Evolutionary conservation across 2,888 invertebrate genomes (phyloP).

Genomic region (Epirrhoe alternata): DNA sequence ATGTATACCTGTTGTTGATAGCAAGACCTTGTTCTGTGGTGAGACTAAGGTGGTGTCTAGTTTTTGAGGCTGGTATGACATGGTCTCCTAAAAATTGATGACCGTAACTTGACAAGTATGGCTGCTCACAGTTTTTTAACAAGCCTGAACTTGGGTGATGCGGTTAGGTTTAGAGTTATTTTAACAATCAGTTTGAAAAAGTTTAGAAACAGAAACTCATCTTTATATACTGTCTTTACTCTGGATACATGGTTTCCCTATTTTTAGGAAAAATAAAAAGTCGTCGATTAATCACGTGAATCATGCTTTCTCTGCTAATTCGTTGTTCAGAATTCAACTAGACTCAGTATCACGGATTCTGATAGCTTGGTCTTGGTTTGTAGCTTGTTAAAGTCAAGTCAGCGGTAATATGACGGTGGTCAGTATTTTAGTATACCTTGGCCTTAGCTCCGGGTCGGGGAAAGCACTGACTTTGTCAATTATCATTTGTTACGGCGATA

Average conservation of each 20-base stretch:
- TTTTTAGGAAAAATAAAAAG: no score
- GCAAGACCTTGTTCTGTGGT: slow-evolving; percentile 23
- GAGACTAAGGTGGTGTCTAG: slow-evolving; percentile 33
- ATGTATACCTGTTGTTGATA: slow-evolving; percentile 40
- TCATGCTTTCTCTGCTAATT: no score
- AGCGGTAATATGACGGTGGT: slow-evolving; percentile 1
- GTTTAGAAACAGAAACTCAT: no score
- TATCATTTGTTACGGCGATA: slow-evolving; percentile 44
- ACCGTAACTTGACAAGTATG: background rate
- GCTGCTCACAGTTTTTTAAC: background rate
- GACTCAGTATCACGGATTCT: no score
- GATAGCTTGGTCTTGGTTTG: no score
- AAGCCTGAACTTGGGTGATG: background rate
- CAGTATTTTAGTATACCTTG: slow-evolving; percentile 8
- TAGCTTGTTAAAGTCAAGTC: background rate
- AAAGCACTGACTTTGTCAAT: slow-evolving; percentile 43
- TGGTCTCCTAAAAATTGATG: background rate
- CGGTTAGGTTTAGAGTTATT: no score
- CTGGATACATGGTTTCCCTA: no score
- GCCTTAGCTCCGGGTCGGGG: slow-evolving; percentile 34
- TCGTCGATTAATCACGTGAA: no score
- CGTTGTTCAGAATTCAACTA: no score
- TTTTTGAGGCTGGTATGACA: slow-evolving; percentile 34
- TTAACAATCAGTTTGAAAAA: no score
- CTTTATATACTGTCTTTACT: no score